phyloP scores from a whole-genome alignment of 2,113 vertebrate genomes.

The Pristiophorus japonicus region DNA sequence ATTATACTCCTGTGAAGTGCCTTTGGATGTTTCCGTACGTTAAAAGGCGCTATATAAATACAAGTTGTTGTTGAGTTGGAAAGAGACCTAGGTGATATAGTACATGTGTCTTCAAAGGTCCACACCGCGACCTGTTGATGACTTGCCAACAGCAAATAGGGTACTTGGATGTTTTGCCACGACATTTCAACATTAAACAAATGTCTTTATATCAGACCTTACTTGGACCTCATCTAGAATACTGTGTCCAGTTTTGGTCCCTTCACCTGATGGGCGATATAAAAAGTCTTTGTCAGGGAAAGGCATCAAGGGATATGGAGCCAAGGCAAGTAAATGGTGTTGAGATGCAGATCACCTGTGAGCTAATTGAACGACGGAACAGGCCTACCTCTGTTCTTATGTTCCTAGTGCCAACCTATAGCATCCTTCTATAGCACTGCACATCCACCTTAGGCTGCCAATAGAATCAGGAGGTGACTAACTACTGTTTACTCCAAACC shows the following conservation, averaged over 20 bases:
- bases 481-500: background rate
- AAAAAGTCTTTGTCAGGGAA: background rate
- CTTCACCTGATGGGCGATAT: background rate
- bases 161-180: background rate
- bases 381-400: background rate
- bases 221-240: background rate
- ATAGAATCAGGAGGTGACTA: background rate
- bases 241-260: background rate
- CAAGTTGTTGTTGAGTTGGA: background rate
- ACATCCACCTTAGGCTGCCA: no score
- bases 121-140: no score
- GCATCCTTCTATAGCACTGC: background rate
- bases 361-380: background rate
- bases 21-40: no score
- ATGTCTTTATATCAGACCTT: background rate
- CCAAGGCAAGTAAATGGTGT: background rate
- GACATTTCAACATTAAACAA: background rate
- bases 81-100: background rate
- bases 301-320: background rate
- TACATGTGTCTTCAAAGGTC: no score
- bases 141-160: no score
- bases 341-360: background rate
- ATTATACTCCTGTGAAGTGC: no score
- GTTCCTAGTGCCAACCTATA: background rate
- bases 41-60: no score